phyloP scores from a whole-genome alignment of 2,888 invertebrate genomes.

The Acrocyrtus sp. region DNA sequence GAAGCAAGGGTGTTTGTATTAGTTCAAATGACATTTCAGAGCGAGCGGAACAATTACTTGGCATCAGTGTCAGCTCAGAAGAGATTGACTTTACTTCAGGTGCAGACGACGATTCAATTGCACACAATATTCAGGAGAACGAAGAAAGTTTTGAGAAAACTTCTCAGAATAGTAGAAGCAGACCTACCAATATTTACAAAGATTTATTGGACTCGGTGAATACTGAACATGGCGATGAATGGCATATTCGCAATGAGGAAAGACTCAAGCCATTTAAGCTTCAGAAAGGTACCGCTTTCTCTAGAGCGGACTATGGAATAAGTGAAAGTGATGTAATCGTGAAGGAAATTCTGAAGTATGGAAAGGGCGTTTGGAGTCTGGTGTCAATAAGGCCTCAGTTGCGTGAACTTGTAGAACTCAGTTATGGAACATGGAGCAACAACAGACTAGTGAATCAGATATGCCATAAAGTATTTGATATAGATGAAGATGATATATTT shows the following conservation, averaged over 20 bases:
- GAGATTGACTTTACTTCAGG: no score
- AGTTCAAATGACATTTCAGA: constrained; percentile 9
- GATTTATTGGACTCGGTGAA: no score
- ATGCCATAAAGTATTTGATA: not conserved
- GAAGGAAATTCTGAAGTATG: constrained; percentile 19
- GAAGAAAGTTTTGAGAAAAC: no score
- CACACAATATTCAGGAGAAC: no score
- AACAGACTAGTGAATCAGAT: not conserved
- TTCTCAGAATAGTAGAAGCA: no score
- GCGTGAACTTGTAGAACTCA: not conserved
- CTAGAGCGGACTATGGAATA: not conserved
- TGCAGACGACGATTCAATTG: no score
- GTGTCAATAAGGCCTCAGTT: not conserved
- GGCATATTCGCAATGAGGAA: constrained; percentile 10
- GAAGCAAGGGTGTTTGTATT: constrained; percentile 10
- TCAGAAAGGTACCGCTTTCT: not conserved
- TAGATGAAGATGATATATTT: constrained; percentile 12
- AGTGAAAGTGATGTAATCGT: constrained; percentile 19
- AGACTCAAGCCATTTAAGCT: constrained; percentile 8
- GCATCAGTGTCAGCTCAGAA: no score
- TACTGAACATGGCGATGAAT: no score
- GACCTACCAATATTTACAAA: no score
- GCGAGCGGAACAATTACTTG: constrained; percentile 8
- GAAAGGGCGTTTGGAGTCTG: not conserved
- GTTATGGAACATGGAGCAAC: not conserved